These are phyloP conservation scores for Calephelis perditalis DNA, from an alignment of 2,888 invertebrate genomes.

Conservation along the genomic window DNA sequence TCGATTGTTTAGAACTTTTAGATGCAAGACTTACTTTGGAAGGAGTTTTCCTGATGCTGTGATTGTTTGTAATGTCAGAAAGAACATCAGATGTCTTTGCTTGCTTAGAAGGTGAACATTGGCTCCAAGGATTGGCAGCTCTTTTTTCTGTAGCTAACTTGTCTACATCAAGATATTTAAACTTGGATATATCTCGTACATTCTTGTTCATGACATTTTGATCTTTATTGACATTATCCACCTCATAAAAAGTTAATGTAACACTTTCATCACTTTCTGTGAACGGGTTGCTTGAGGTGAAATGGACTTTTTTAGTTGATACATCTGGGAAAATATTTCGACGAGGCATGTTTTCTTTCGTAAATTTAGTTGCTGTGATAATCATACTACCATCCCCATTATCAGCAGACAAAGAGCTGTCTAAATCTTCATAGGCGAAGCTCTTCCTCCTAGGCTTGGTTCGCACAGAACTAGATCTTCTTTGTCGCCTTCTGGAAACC, in stretches of 20 bases:
- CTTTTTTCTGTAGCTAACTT: conserved; percentile 58
- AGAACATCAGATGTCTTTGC: conserved; percentile 51
- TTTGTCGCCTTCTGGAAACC: conserved; percentile 46
- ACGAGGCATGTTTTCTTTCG: conserved; percentile 64
- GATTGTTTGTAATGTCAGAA: conserved; percentile 52
- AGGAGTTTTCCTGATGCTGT: conserved; percentile 55
- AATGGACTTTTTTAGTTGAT: conserved; percentile 64
- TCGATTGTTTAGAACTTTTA: conserved; percentile 49
- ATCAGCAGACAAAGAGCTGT: conserved; percentile 79
- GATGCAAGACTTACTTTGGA: conserved; percentile 62
- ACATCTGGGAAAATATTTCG: conserved; percentile 62
- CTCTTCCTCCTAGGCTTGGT: conserved; percentile 50
- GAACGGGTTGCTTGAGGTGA: conserved; percentile 65
- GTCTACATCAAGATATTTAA: conserved; percentile 65
- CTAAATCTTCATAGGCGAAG: conserved; percentile 73
- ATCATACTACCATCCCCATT: conserved; percentile 73
- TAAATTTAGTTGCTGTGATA: conserved; percentile 73
- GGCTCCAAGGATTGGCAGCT: conserved; percentile 48
- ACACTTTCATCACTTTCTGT: conserved; percentile 72
- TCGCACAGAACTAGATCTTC: conserved; percentile 46
- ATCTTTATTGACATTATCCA: conserved; percentile 51
- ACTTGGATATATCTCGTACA: conserved; percentile 57
- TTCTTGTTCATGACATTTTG: conserved; percentile 41
- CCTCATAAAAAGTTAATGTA: conserved; percentile 66
- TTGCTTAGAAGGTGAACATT: conserved; percentile 66